Evolutionary conservation across 2,113 vertebrate genomes (phyloP).

Genomic region (Eurypyga helias): DNA sequence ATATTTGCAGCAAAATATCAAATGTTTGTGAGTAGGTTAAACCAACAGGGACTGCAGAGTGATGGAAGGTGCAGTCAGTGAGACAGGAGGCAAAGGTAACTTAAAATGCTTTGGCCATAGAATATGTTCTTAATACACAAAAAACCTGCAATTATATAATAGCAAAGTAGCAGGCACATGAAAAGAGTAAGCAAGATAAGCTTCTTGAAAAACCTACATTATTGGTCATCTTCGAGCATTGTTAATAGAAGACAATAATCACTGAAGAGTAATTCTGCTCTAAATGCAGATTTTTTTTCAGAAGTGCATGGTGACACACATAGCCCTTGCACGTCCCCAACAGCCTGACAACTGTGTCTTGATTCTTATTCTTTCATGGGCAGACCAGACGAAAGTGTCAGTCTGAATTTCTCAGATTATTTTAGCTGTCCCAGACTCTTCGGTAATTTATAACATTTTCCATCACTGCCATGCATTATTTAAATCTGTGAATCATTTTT

Average conservation of each 20-base stretch:
- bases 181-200: neutral
- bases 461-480: slow-evolving; percentile 37
- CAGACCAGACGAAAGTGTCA: neutral
- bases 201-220: neutral
- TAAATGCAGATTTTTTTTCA: neutral
- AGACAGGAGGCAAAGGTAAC: neutral
- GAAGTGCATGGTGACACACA: neutral
- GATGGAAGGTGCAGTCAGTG: neutral
- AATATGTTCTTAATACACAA: neutral
- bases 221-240: neutral
- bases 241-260: neutral
- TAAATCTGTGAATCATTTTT: slow-evolving; percentile 54
- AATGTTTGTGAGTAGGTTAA: neutral
- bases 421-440: neutral
- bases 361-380: neutral
- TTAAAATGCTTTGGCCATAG: neutral
- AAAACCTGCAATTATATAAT: neutral
- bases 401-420: neutral
- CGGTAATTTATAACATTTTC: slow-evolving; percentile 16
- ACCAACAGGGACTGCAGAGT: neutral
- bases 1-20: neutral
- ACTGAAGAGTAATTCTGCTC: neutral
- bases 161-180: neutral
- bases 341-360: neutral
- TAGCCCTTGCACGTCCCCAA: accelerated